These are phyloP conservation scores for Phylloscopus collybita DNA, from an alignment of 2,797 vertebrate genomes.

Conservation along the genomic window DNA sequence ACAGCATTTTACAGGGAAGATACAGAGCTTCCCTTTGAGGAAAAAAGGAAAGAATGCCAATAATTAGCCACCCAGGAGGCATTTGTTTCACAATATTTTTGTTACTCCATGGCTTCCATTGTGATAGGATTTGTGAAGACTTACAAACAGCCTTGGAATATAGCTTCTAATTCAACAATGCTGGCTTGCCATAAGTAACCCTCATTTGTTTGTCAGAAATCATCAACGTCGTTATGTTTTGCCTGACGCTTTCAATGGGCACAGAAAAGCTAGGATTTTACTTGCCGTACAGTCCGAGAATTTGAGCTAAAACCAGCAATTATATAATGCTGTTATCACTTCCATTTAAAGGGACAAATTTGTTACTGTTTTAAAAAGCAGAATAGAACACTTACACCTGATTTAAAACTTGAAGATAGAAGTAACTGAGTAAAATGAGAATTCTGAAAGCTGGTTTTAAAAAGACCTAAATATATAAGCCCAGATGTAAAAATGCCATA, in stretches of 20 bases:
- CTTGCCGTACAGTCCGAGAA: not conserved
- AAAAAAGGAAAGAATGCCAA: slow-evolving; percentile 74
- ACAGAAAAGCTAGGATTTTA: not conserved
- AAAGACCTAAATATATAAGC: not conserved
- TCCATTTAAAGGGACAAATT: not conserved
- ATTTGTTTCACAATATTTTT: slow-evolving; percentile 75
- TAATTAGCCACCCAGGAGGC: slow-evolving; percentile 76
- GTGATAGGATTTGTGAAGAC: slow-evolving; percentile 70
- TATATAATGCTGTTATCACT: not conserved
- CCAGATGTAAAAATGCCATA: not conserved
- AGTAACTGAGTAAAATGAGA: not conserved
- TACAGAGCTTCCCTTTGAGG: slow-evolving; percentile 59
- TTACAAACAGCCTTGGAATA: slow-evolving; percentile 60
- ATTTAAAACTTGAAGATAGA: not conserved
- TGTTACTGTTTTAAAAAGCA: not conserved
- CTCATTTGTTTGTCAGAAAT: slow-evolving; percentile 56
- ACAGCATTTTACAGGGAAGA: slow-evolving; percentile 63
- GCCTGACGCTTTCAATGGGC: not conserved
- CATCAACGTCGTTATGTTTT: not conserved
- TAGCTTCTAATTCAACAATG: slow-evolving; percentile 44
- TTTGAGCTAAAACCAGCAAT: not conserved
- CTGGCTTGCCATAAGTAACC: slow-evolving; percentile 23
- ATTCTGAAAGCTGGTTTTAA: not conserved
- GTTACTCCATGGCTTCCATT: slow-evolving; percentile 66
- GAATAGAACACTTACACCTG: not conserved